Evolutionary conservation across 2,888 invertebrate genomes (phyloP).

Genomic region (Apamea sordens): DNA sequence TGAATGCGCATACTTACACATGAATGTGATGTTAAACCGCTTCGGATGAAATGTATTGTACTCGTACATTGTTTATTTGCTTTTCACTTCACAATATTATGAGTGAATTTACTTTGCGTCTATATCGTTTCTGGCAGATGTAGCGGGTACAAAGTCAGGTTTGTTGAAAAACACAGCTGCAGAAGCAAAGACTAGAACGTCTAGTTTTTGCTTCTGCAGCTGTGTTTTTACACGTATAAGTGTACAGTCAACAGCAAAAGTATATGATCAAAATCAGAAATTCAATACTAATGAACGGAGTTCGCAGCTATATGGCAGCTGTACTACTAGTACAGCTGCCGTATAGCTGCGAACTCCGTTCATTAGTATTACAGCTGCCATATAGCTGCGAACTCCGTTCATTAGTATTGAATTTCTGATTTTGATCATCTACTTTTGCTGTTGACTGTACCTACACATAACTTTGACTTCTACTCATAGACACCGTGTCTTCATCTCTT

Average conservation of each 20-base stretch:
- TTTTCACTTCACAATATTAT: slow-evolving; percentile 35
- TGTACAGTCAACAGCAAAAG: too few relatives aligned
- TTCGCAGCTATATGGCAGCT: too few relatives aligned
- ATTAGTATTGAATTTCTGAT: too few relatives aligned
- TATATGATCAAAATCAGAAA: too few relatives aligned
- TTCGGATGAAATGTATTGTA: slow-evolving; percentile 34
- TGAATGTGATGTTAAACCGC: slow-evolving; percentile 32
- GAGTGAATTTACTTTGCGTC: slow-evolving; percentile 23
- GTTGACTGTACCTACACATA: neutral
- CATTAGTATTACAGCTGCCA: too few relatives aligned
- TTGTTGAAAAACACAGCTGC: slow-evolving; percentile 17
- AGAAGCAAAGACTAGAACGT: neutral
- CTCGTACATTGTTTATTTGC: slow-evolving; percentile 25
- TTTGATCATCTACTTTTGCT: too few relatives aligned
- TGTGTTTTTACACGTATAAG: neutral
- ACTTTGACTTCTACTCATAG: neutral
- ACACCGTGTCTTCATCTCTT: neutral
- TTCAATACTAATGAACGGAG: too few relatives aligned
- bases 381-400: too few relatives aligned
- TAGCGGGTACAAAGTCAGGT: slow-evolving; percentile 26
- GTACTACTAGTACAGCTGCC: too few relatives aligned
- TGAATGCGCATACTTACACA: slow-evolving; percentile 40
- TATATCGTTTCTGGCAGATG: slow-evolving; percentile 27
- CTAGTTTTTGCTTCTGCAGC: too few relatives aligned
- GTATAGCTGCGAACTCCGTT: too few relatives aligned